These are phyloP conservation scores for Eleutherodactylus coqui DNA, from an alignment of 2,797 vertebrate species.

Conservation along the genomic window DNA sequence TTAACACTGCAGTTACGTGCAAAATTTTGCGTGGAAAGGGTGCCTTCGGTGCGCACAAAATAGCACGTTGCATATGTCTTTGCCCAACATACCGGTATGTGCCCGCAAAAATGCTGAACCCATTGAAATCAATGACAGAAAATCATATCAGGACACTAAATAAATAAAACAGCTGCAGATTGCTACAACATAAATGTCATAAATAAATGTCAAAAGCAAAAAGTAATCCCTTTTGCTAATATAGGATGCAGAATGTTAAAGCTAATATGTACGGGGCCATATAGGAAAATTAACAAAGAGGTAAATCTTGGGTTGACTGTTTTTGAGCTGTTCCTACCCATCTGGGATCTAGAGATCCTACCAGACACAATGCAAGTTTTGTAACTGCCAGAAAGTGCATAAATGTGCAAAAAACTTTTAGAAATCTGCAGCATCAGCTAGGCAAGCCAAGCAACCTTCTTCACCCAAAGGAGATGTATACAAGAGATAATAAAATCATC, in stretches of 20 bases:
- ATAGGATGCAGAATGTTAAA: neutral
- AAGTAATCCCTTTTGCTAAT: neutral
- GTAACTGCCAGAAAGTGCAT: neutral
- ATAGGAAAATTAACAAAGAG: neutral
- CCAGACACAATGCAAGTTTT: neutral
- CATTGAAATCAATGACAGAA: no score
- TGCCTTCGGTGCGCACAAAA: no score
- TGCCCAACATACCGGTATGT: no score
- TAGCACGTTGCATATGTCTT: no score
- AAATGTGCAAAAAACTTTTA: neutral
- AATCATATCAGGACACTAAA: no score
- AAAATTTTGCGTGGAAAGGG: no score
- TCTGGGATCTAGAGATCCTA: neutral
- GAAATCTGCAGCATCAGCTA: slow-evolving; percentile 17
- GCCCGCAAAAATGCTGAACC: no score
- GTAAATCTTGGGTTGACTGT: neutral
- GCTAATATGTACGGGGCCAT: neutral
- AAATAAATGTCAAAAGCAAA: no score
- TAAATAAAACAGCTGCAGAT: no score
- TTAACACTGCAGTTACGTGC: no score
- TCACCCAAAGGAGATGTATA: neutral
- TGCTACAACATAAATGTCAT: no score
- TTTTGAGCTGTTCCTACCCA: neutral
- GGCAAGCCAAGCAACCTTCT: slow-evolving; percentile 13
- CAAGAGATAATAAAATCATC: neutral